Conservation (phyloP, 1,140 invertebrate genomes). For the Calycopis cecrops region DNA sequence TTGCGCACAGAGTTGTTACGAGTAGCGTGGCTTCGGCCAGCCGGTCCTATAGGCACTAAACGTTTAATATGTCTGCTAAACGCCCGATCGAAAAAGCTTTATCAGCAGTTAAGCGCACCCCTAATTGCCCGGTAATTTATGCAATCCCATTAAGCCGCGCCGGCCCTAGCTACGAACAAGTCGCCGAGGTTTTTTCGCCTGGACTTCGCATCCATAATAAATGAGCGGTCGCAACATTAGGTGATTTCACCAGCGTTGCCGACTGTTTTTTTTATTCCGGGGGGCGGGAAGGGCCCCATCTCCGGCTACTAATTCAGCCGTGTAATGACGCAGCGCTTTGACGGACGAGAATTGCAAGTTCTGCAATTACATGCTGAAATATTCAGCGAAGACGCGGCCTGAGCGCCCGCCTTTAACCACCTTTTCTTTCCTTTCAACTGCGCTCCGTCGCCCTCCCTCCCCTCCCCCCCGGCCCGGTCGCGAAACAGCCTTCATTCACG, state of each 20-base stretch:
- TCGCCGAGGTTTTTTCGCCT: conserved; percentile 34
- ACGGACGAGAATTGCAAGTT: conserved; percentile 48
- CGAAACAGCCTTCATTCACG: conserved; percentile 31
- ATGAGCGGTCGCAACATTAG: conserved; percentile 46
- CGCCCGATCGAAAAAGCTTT: conserved; percentile 26
- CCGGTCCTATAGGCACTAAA: conserved; percentile 14
- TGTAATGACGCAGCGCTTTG: conserved; percentile 49
- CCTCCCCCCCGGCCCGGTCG: conserved; percentile 8
- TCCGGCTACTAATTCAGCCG: conserved; percentile 41
- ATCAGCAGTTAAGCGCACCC: conserved; percentile 28
- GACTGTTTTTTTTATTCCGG: conserved; percentile 32
- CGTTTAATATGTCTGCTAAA: conserved; percentile 24
- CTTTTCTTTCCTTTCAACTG: conserved; percentile 29
- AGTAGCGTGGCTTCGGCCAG: too few relatives aligned
- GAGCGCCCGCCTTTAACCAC: conserved; percentile 30
- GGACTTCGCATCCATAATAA: conserved; percentile 48
- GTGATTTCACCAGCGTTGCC: conserved; percentile 35
- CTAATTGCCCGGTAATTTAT: conserved; percentile 36
- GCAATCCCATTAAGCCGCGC: conserved; percentile 32
- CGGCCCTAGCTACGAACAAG: conserved; percentile 23
- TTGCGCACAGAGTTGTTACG: too few relatives aligned
- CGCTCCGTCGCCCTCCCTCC: conserved; percentile 8
- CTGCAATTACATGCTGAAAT: conserved; percentile 57
- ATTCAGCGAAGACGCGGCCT: conserved; percentile 42
- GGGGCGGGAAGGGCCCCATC: conserved; percentile 20